phyloP scores from a whole-genome alignment of 2,113 vertebrate species.

The Neomonachus schauinslandi region DNA sequence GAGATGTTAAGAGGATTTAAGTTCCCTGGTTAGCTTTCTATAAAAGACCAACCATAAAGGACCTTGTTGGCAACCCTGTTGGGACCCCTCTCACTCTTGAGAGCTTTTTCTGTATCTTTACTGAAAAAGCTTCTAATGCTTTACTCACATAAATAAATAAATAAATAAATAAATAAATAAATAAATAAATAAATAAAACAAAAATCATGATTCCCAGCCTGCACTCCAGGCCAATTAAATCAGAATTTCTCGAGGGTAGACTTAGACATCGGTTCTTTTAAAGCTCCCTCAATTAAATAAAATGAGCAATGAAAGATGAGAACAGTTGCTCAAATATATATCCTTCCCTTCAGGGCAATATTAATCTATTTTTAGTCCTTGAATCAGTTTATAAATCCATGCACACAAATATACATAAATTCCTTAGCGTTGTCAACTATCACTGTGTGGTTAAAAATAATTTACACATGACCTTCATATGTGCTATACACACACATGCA shows the following conservation, averaged over 20 bases:
- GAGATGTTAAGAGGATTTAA: too few relatives aligned
- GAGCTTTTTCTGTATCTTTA: too few relatives aligned
- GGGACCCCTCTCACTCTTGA: too few relatives aligned
- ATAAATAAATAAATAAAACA: too few relatives aligned
- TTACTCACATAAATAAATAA: too few relatives aligned
- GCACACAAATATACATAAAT: background rate
- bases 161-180: too few relatives aligned
- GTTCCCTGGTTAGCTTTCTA: too few relatives aligned
- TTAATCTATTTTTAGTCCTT: constrained; percentile 4
- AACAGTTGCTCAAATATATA: background rate
- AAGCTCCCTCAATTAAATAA: background rate
- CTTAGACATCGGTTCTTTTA: background rate
- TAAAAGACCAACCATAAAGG: too few relatives aligned
- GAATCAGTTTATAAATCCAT: constrained; percentile 3
- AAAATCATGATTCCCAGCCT: background rate
- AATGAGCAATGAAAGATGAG: background rate
- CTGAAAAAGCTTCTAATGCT: too few relatives aligned
- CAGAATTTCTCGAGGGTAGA: background rate
- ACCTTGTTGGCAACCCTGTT: too few relatives aligned
- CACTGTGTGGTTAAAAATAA: background rate
- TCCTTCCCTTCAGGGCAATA: background rate
- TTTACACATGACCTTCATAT: background rate
- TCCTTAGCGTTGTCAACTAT: background rate
- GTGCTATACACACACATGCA: background rate
- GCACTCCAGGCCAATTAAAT: background rate